Conservation (phyloP, 2,888 invertebrate species). For the Incurvaria masculella region DNA sequence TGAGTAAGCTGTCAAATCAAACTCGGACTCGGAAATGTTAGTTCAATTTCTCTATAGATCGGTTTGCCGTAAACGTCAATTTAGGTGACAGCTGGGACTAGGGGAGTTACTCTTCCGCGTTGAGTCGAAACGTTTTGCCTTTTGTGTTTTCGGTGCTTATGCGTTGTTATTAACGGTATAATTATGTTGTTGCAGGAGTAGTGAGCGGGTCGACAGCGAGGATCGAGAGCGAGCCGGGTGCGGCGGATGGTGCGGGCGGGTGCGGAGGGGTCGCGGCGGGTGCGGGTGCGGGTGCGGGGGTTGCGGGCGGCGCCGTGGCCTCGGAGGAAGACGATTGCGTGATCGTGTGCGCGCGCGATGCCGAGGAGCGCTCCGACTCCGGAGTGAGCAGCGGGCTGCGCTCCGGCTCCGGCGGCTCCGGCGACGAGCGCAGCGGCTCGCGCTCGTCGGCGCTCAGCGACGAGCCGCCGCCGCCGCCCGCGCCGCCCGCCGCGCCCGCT, state of each 20-base stretch:
- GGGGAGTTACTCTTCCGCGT: too few relatives aligned
- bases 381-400: slow-evolving; percentile 75
- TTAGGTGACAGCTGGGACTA: too few relatives aligned
- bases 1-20: too few relatives aligned
- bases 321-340: slow-evolving; percentile 64
- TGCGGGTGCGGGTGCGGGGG: slow-evolving; percentile 28
- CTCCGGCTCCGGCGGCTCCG: slow-evolving; percentile 69
- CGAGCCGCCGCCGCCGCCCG: slow-evolving; percentile 58
- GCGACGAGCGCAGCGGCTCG: slow-evolving; percentile 72
- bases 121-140: too few relatives aligned
- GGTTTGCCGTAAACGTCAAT: too few relatives aligned
- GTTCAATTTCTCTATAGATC: too few relatives aligned
- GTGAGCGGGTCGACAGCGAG: background rate
- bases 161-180: too few relatives aligned
- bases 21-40: too few relatives aligned
- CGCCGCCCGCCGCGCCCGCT: slow-evolving; percentile 43
- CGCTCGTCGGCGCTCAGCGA: slow-evolving; percentile 72
- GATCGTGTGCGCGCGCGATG: slow-evolving; percentile 60
- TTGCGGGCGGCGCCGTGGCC: slow-evolving; percentile 54
- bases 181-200: background rate
- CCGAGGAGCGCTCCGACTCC: slow-evolving; percentile 61
- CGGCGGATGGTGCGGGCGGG: slow-evolving; percentile 28
- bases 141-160: too few relatives aligned
- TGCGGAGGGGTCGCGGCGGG: slow-evolving; percentile 10
- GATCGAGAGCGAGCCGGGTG: slow-evolving; percentile 23